Evolutionary conservation across 2,797 vertebrate species (phyloP).

Genomic region (Sebastes melanostomus): DNA sequence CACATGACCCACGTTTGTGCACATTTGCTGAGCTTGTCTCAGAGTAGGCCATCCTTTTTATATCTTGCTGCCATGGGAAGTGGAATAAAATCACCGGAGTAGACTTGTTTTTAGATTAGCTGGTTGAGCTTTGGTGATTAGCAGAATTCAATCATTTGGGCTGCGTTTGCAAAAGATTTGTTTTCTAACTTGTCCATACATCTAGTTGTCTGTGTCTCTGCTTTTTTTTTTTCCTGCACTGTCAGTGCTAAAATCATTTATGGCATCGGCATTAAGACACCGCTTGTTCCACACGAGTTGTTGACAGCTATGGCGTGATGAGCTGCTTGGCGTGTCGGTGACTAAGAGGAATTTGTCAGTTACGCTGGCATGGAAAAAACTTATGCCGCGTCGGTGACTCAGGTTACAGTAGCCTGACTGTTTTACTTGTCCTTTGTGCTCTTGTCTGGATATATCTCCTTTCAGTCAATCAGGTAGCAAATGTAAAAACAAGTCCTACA

Average conservation of each 20-base stretch:
- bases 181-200: background rate
- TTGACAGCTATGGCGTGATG: slow-evolving; percentile 13
- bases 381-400: slow-evolving; percentile 10
- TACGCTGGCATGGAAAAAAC: background rate
- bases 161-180: background rate
- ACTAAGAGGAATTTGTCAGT: slow-evolving; percentile 35
- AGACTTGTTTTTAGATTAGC: background rate
- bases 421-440: background rate
- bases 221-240: background rate
- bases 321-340: background rate
- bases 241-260: slow-evolving; percentile 1
- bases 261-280: background rate
- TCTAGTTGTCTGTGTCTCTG: background rate
- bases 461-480: background rate
- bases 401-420: slow-evolving; percentile 9
- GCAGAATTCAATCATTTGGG: background rate
- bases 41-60: background rate
- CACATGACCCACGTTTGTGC: background rate
- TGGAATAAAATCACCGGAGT: background rate
- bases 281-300: background rate
- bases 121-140: background rate
- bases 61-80: background rate
- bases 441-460: background rate
- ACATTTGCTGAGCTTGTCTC: background rate
- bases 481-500: background rate